Conservation (phyloP, 2,888 invertebrate species). For the Adineta ricciae region DNA sequence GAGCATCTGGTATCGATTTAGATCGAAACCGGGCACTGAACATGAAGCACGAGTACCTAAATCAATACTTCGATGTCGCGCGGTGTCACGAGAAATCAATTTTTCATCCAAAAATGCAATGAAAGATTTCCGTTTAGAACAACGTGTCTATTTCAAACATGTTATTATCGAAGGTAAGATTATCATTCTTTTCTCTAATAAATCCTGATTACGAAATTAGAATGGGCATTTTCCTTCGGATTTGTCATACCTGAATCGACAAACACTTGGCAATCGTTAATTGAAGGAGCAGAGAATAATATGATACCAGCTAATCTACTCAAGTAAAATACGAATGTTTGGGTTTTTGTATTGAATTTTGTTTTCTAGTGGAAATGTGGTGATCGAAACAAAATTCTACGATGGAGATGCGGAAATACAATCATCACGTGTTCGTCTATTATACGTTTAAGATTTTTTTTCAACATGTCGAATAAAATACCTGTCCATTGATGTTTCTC, state of each 20-base stretch:
- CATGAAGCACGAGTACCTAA: conserved; percentile 96
- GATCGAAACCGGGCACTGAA: conserved; percentile 69
- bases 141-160: conserved; percentile 65
- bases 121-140: conserved; percentile 89
- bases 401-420: conserved; percentile 86
- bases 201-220: conserved; percentile 48
- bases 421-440: conserved; percentile 83
- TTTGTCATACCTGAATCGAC: conserved; percentile 96
- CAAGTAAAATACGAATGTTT: conserved; percentile 58
- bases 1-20: conserved; percentile 39
- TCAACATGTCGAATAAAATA: no score
- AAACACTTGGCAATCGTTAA: conserved; percentile 96
- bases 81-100: conserved; percentile 55
- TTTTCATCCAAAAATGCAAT: conserved; percentile 67
- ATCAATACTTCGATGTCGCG: conserved; percentile 79
- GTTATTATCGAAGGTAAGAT: conserved; percentile 66
- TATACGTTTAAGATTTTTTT: conserved; percentile 64
- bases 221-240: conserved; percentile 99
- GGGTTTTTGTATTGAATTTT: background rate
- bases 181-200: background rate
- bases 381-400: conserved; percentile 90
- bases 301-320: conserved; percentile 99
- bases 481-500: no score
- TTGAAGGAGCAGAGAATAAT: conserved; percentile 95
- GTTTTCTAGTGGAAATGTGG: conserved; percentile 76